phyloP scores from a whole-genome alignment of 1,140 invertebrate species.

The Tetramorium alpestre region DNA sequence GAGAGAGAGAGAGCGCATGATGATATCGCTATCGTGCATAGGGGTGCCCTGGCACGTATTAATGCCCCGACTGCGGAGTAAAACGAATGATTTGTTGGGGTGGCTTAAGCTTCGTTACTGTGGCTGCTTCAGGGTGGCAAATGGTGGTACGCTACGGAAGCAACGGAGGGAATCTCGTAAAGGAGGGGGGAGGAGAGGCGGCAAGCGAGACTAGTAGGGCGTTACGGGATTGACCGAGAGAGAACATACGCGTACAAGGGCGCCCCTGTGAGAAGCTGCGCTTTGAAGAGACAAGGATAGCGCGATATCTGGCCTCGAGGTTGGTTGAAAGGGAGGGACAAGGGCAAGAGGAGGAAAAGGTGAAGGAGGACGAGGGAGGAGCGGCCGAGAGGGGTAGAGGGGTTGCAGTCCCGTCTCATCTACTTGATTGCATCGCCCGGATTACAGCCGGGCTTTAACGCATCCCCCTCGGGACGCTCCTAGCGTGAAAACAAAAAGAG shows the following conservation, averaged over 20 bases:
- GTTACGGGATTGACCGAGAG: slow-evolving; percentile 50
- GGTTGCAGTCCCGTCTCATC: slow-evolving; percentile 73
- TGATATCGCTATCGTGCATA: slow-evolving; percentile 48
- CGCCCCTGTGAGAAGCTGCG: slow-evolving; percentile 26
- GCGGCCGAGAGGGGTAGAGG: slow-evolving; percentile 12
- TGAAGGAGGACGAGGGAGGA: slow-evolving; percentile 32
- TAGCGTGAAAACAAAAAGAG: slow-evolving; percentile 76
- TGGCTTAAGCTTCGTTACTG: slow-evolving; percentile 75
- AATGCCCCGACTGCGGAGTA: slow-evolving; percentile 68
- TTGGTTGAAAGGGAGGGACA: background rate
- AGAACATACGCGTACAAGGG: slow-evolving; percentile 34
- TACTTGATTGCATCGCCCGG: slow-evolving; percentile 77
- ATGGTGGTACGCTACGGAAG: slow-evolving; percentile 57
- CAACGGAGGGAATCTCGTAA: slow-evolving; percentile 30
- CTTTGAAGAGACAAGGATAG: slow-evolving; percentile 41
- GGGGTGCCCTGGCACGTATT: slow-evolving; percentile 65
- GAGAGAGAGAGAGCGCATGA: background rate
- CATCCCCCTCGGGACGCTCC: slow-evolving; percentile 70
- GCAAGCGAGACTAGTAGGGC: background rate
- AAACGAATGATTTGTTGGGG: slow-evolving; percentile 77
- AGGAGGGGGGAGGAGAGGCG: background rate
- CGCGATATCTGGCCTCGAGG: slow-evolving; percentile 20
- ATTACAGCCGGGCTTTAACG: slow-evolving; percentile 76
- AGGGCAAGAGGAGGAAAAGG: slow-evolving; percentile 19
- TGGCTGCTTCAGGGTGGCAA: slow-evolving; percentile 65